These are phyloP conservation scores for Delia radicum DNA, from an alignment of 1,140 invertebrate species.

Conservation along the genomic window DNA sequence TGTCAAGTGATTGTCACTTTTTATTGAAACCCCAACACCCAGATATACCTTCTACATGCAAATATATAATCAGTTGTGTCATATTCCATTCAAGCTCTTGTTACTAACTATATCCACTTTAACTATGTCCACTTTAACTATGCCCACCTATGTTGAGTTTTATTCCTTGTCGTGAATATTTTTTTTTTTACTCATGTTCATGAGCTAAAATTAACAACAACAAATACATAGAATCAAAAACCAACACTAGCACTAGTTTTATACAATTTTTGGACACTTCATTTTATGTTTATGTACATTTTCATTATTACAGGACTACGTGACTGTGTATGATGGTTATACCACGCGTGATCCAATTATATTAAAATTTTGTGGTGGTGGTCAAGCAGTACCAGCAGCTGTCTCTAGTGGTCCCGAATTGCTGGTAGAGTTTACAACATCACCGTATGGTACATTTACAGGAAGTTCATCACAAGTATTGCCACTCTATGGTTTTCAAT, in stretches of 20 bases:
- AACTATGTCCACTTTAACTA: not conserved
- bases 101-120: not conserved
- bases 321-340: constrained; percentile 88
- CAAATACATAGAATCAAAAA: too few species aligned
- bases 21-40: not conserved
- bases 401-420: constrained; percentile 83
- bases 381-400: constrained; percentile 76
- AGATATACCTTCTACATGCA: not conserved
- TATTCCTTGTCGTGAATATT: not conserved
- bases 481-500: constrained; percentile 81
- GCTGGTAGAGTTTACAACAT: constrained; percentile 86
- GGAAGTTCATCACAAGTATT: constrained; percentile 71
- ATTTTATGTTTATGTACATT: not conserved
- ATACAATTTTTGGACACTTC: not conserved
- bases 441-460: constrained; percentile 82
- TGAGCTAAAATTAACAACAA: not conserved
- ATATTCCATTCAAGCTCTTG: not conserved
- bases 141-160: not conserved
- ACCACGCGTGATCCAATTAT: constrained; percentile 85
- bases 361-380: constrained; percentile 85
- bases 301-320: constrained; percentile 67
- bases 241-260: not conserved
- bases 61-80: not conserved
- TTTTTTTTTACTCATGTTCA: not conserved
- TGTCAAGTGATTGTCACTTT: constrained; percentile 9